Conservation (phyloP, 2,797 vertebrate genomes). For the Gymnodraco acuticeps region DNA sequence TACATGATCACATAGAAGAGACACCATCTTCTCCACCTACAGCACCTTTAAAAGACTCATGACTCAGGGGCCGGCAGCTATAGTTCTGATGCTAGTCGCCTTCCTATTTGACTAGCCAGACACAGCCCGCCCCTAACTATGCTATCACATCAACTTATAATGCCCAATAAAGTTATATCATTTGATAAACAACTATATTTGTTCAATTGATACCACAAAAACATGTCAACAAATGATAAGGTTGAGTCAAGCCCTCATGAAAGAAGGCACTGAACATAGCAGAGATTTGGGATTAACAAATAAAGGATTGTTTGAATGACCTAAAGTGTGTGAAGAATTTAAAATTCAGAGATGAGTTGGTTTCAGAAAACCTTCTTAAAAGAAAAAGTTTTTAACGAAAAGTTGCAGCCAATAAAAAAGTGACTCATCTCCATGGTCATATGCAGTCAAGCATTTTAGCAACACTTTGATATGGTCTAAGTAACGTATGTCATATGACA, state of each 20-base stretch:
- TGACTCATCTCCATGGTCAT: constrained; percentile 1
- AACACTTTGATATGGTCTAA: not conserved
- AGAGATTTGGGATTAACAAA: not conserved
- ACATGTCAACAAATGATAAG: not conserved
- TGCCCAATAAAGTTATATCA: not conserved
- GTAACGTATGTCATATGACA: not conserved
- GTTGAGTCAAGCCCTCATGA: not conserved
- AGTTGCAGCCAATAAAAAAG: constrained; percentile 5
- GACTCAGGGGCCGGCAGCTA: constrained; percentile 8
- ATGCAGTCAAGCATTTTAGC: constrained; percentile 6
- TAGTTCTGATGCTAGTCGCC: constrained; percentile 13
- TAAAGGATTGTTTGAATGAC: not conserved
- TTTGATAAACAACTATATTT: not conserved
- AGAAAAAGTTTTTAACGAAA: not conserved
- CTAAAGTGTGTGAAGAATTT: not conserved
- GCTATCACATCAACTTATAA: constrained; percentile 14
- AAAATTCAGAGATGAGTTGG: not conserved
- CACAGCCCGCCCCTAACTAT: constrained; percentile 1
- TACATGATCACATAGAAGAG: constrained; percentile 5
- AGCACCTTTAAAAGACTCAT: not conserved
- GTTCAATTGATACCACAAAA: not conserved
- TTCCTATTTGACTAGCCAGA: constrained; percentile 45
- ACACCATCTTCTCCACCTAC: constrained; percentile 5
- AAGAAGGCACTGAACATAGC: not conserved
- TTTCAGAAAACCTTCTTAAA: not conserved